Evolutionary conservation across 2,797 vertebrate species (phyloP).

Genomic region (Zenarchopterus dispar): DNA sequence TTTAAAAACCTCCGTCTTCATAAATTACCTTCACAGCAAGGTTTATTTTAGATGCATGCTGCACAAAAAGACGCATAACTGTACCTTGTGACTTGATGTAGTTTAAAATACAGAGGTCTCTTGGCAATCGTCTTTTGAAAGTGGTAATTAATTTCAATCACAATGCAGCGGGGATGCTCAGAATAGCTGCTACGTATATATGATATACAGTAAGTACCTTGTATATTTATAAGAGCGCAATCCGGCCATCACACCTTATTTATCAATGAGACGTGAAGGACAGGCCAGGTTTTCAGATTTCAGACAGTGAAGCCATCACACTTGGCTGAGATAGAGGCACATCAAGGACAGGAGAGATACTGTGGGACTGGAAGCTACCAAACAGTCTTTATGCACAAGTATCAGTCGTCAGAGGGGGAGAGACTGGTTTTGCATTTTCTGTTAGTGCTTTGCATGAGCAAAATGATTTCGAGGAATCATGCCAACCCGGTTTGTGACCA

Average conservation of each 20-base stretch:
- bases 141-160: too few relatives aligned
- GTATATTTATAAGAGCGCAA: too few relatives aligned
- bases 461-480: slow-evolving; percentile 9
- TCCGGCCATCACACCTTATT: too few relatives aligned
- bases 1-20: slow-evolving; percentile 10
- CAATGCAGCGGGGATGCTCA: too few relatives aligned
- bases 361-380: background rate
- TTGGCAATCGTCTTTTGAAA: slow-evolving; percentile 2
- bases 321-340: too few relatives aligned
- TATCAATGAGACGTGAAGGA: too few relatives aligned
- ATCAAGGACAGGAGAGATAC: background rate
- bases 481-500: slow-evolving; percentile 8
- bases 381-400: slow-evolving; percentile 2
- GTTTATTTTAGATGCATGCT: background rate
- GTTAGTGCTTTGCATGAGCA: slow-evolving; percentile 36
- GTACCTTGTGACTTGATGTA: background rate
- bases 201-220: too few relatives aligned
- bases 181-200: too few relatives aligned
- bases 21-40: background rate
- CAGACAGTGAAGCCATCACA: slow-evolving; percentile 2
- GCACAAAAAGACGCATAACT: slow-evolving; percentile 1
- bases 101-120: background rate
- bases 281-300: too few relatives aligned
- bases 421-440: slow-evolving; percentile 49
- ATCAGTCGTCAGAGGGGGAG: slow-evolving; percentile 5